Evolutionary conservation across 2,888 invertebrate species (phyloP), one percentile per base, ranked within the genome.

Genomic region (Nebria brevicollis): DNA sequence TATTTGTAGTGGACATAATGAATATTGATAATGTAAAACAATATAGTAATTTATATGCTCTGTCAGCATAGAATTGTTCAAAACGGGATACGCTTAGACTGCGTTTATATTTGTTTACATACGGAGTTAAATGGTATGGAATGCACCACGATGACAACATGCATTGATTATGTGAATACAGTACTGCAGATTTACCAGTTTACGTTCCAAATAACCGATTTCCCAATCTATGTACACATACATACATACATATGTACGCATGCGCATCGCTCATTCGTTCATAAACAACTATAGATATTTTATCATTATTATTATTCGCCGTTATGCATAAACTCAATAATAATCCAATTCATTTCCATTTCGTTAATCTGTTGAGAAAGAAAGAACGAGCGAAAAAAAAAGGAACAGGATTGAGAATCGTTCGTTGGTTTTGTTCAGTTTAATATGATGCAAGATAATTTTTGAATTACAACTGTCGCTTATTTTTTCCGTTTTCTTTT

Each of bases 91-190:
- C 75, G 75, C 75, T 75, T 70, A 75, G 75, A 70, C 80, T 75
- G 70, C 70, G 72, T 80, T 54, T 54, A 70, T 80, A 80, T 80
- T 80, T 80, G 75, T 80, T 80, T 80, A 72, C 80, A 80, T 78
- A 73, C 66, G 68, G 80, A 75, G 80, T 80, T 80, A 80, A 80
- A 80, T 80, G 80, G 80, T 43, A 54, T 42, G 75, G 80, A 80
- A 80, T 80, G 66, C 43, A 70, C 70, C 70, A 75, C 42, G 75
- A 66, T 79, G 79, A 74, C 70, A 26, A 70, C 70, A 70, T 70
- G 34, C 70, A 70, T 34, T 70, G 70, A 70, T 70, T 70, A 34
- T 70, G 70, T 70, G 7, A 13, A 26, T 34, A 25, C 70, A 13
- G 70, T 70, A 26, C 70, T 70, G 54, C 54, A 54, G 54, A 54